Conservation (phyloP, 2,797 vertebrate species). For the Chanos chanos region DNA sequence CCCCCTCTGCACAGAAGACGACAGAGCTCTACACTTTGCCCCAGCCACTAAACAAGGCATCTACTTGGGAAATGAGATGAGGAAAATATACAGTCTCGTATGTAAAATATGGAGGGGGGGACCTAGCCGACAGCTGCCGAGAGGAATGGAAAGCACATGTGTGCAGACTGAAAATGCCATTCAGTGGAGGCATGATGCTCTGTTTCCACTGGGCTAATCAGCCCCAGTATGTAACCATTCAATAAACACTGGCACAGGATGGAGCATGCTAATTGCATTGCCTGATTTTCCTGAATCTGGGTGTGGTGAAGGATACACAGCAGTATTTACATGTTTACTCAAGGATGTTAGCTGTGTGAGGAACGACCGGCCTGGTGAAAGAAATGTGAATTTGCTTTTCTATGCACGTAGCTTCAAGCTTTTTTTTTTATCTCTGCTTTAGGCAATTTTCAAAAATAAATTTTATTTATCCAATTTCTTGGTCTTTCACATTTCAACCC, state of each 20-base stretch:
- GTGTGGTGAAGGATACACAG: constrained; percentile 18
- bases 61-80: constrained; percentile 26
- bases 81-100: constrained; percentile 41
- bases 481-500: too few relatives aligned
- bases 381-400: too few relatives aligned
- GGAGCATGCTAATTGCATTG: constrained; percentile 45
- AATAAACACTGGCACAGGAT: constrained; percentile 51
- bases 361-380: constrained; percentile 11
- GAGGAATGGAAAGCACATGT: constrained; percentile 55
- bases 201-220: constrained; percentile 55
- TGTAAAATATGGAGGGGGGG: constrained; percentile 14
- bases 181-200: constrained; percentile 42
- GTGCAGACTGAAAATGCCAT: constrained; percentile 45
- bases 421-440: too few relatives aligned
- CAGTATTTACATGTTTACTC: constrained; percentile 29
- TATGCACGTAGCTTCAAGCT: too few relatives aligned
- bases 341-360: constrained; percentile 4
- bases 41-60: constrained; percentile 28
- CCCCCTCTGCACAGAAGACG: constrained; percentile 52
- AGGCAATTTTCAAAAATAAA: too few relatives aligned
- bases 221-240: constrained; percentile 43
- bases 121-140: constrained; percentile 60
- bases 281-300: constrained; percentile 25
- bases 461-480: too few relatives aligned
- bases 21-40: constrained; percentile 51